Base-by-base conservation (phyloP, 1,140 invertebrate genomes). In the Musca vetustissima region DNA sequence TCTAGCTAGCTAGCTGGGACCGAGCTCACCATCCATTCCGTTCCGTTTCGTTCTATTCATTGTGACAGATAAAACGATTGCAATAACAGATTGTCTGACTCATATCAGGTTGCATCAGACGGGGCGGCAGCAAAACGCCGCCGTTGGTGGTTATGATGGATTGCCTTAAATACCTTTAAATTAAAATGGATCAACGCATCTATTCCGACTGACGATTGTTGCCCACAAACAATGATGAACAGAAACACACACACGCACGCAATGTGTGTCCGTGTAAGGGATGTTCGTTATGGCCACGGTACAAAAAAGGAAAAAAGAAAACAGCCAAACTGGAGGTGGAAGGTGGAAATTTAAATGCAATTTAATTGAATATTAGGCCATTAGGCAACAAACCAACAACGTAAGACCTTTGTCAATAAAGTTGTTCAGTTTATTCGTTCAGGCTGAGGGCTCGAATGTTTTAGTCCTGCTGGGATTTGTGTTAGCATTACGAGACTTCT, bases 161-260 rank as follows among this genome's bases (percentile, higher is more conserved):
- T 80, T 77, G 78, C 74, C 74, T 78, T 78, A 78, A 80, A 80
- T 80, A 80, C 78, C 78, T 80, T 80, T 78, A 80, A 80, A 80
- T 80, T 80, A 80, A 80, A 80, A 78, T 69, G 73, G 57, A 61
- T 61, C 57, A 61, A 61, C 57, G 57, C 32, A 19, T 61, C 24
- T 43, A 11, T 43, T 43, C 36, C 36, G 36, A 11, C 36, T 43
- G 36, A 4, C 36, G 36, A 57, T 28, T 57, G 25, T 57, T 36
- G 28, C 28, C 36, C 25, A 13, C 17, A 11, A 36, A 36, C 36
- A 36, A 28, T 17, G 28, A 49, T 49, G 48, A n/a, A 21, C n/a
- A n/a, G n/a, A n/a, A n/a, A n/a, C n/a, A n/a, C n/a, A n/a, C n/a
- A n/a, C n/a, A n/a, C n/a, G n/a, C n/a, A n/a, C n/a, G n/a, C n/a